Evolutionary conservation across 2,888 invertebrate genomes (phyloP), one percentile per base, ranked within the genome.

Genomic region (Agyllia agylla): DNA sequence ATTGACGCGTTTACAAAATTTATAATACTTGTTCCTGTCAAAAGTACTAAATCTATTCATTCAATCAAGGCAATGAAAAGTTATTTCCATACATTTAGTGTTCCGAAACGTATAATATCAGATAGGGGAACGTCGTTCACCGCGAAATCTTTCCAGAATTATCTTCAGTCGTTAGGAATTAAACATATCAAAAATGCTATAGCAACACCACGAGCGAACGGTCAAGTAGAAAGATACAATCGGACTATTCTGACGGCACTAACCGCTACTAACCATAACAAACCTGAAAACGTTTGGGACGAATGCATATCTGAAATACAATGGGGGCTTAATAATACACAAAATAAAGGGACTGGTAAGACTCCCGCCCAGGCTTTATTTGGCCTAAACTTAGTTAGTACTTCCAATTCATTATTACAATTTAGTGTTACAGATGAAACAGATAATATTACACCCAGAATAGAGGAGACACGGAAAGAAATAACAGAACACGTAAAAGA

Each of bases 1-100:
- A 88, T 90, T 15, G 90, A 90, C 15, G 90, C 86, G 0, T 90
- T 87, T 49, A 90, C 90, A 9, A 90, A 90, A 64, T 90, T 85
- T 75, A 87, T 88, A 33, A 20, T 87, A 15, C 20, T 88, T 11
- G 49, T 70, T 5, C 88, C 90, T 0, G 90, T 90, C 13, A 86
- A 80, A 78, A 90, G 85, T 27, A 90, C 90, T 0, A 90, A 90
- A 42, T 83, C 90, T 0, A 15, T 35, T 24, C 73, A 80, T 17
- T 82, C 90, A 0, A 80, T 88, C 27, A 82, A 27, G 17, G 81
- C 70, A 1, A 30, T 88, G 13, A 87, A 86, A 70, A 70, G 86
- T 38, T 77, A 84, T 73, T 77, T 84, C 30, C 77, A 57, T n/a
- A 84, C 57, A 20, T 84, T 84, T 9, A 30, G 84, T 49, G 77